Evolutionary conservation across 2,113 vertebrate species (phyloP), one percentile per base, ranked within the genome.

Genomic region (Ranitomeya imitator): DNA sequence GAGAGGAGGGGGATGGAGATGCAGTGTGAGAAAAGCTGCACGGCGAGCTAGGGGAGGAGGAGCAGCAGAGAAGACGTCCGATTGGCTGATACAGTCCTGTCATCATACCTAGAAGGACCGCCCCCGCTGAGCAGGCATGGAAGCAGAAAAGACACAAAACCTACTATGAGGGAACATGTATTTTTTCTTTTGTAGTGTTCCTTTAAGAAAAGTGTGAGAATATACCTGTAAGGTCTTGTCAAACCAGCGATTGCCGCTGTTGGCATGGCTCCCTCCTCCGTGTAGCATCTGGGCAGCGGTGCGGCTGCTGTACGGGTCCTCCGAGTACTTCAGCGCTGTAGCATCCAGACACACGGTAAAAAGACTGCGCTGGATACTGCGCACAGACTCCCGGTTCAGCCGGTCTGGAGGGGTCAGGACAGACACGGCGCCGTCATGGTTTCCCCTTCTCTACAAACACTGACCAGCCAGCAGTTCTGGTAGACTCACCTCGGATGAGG

Each of bases 191-290:
- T 60, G 59, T 4, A 63, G 61, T n/a, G 21, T 7, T 11, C 4
- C 21, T 16, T 14, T 7, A 23, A 67, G 63, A 21, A n/a, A 67
- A 23, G 63, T 65, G 10, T 65, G 3, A 69, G 11, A 73, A 13
- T 87, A 91, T 88, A 96, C 96, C 95, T 97, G 96, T 81, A 97
- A 90, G 0, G 96, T 96, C 91, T 97, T 97, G 91, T 97, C 96
- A 83, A 97, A 97, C 96, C 96, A 97, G 76, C 96, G 96, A 91
- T 97, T 97, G 8, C 96, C 96, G 0, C 96, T 96, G 93, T 97
- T 97, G 85, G 96, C 96, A 89, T 94, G 95, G 1, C 95, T 97
- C 88, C 96, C 96, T 16, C 96, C 96, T 0, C 96, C 96, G 0
- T 97, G 96, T 10, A 97, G 93, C 85, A 97, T 92, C 92, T 97